Percentiles rank a stretch among this genome's conserved stretches.
These are phyloP conservation scores for Neogale vison DNA, from an alignment of 2,113 vertebrate genomes.

Conservation along the genomic window DNA sequence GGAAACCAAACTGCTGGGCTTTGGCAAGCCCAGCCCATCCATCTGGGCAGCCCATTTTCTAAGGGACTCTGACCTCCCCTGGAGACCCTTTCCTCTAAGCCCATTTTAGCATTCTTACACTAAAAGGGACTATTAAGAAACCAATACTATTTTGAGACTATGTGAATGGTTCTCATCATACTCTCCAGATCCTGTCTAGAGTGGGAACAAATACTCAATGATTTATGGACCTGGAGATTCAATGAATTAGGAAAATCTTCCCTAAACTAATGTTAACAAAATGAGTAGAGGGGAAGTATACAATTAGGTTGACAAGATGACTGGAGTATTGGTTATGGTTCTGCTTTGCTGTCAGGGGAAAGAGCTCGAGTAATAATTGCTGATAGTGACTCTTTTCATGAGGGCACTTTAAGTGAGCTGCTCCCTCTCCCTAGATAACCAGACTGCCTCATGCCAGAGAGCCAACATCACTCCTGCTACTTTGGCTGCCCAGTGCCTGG, in stretches of 20 bases:
- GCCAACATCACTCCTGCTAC: not conserved
- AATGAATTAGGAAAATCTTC: slow-evolving; percentile 20
- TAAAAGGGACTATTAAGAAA: slow-evolving; percentile 36
- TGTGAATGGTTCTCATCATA: slow-evolving; percentile 43
- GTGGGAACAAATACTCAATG: not conserved
- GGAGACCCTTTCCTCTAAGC: not conserved
- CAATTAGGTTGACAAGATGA: slow-evolving; percentile 61
- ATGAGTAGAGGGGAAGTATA: not conserved
- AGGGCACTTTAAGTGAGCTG: slow-evolving; percentile 11
- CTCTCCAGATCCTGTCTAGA: slow-evolving; percentile 20
- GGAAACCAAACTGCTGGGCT: slow-evolving; percentile 59
- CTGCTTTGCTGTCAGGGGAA: slow-evolving; percentile 50
- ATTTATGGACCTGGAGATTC: slow-evolving; percentile 57
- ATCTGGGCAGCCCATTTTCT: slow-evolving; percentile 62
- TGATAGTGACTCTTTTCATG: slow-evolving; percentile 61
- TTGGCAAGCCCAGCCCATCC: slow-evolving; percentile 55
- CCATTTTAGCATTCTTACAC: slow-evolving; percentile 7
- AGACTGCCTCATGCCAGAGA: slow-evolving; percentile 48
- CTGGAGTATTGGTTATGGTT: slow-evolving; percentile 9
- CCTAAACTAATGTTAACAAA: slow-evolving; percentile 58
- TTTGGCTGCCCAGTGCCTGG: slow-evolving; percentile 58
- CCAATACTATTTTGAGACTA: slow-evolving; percentile 29
- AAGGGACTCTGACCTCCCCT: slow-evolving; percentile 32
- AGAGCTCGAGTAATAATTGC: slow-evolving; percentile 24
- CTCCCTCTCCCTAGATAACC: slow-evolving; percentile 38